Base-by-base conservation (phyloP, 2,113 vertebrate genomes). In the Eulemur macaco region DNA sequence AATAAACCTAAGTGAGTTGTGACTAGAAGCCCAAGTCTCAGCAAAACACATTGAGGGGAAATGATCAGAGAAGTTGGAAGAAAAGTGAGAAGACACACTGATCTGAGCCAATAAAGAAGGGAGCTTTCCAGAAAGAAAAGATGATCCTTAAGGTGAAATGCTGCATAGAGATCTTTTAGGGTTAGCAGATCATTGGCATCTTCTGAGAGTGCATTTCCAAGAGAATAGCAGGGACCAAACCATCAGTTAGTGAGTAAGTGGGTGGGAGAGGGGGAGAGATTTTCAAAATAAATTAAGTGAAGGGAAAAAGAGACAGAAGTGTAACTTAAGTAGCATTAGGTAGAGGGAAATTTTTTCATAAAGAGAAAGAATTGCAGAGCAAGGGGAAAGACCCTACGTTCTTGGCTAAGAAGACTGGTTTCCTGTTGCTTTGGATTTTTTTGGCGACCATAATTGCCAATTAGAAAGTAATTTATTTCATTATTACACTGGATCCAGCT, bases 391-490 rank as follows among this genome's bases (percentile, higher is more conserved):
- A 66, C 11, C 20, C 56, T 29, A 37, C 0, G 3, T 74, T 97
- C 52, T 86, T 82, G 71, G 60, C 64, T 74, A 21, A 89, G 42
- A 9, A 80, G 50, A 77, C 5, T 14, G 50, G 12, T 21, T 89
- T 95, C 23, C 54, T 91, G 60, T 63, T 91, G 60, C 37, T 93
- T 52, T 68, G 88, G 52, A 54, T 23, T 68, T 74, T 91, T 95
- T 86, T 68, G 45, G 54, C 18, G 15, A 73, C 7, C 14, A 2
- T 71, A 66, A 86, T 18, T 93, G 68, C 73, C 12, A 14, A 50
- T 92, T 29, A 68, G 25, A 90, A 89, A 94, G 23, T 56, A 77
- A 85, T 39, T 96, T 66, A 91, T 91, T 96, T 94, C 21, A 39
- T 60, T 92, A 12, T 25, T 86, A 45, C 25, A 76, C 37, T 74